A percentile compares a stretch with the other conserved stretches of the same genome.
These are phyloP conservation scores for Helicoverpa assulta DNA, from an alignment of 2,888 invertebrate genomes.

Conservation along the genomic window DNA sequence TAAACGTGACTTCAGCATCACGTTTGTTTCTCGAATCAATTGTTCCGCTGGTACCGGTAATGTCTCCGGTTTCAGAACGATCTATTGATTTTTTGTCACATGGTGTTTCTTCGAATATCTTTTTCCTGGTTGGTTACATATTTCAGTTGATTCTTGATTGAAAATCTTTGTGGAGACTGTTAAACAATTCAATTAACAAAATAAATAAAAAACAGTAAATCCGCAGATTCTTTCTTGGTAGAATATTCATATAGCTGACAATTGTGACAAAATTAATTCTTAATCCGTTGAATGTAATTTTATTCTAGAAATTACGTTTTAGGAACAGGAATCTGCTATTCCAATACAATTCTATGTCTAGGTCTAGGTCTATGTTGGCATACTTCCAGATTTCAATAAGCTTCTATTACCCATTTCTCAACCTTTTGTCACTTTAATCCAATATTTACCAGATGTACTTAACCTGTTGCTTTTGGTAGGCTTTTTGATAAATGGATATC, in stretches of 20 bases:
- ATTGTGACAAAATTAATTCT: too few species aligned
- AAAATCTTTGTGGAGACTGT: too few species aligned
- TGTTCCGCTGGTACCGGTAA: slow-evolving; percentile 16
- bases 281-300: neutral
- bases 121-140: too few species aligned
- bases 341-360: slow-evolving; percentile 11
- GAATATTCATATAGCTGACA: too few species aligned
- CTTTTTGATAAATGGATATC: neutral
- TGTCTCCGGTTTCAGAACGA: slow-evolving; percentile 14
- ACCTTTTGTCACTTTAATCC: slow-evolving; percentile 1
- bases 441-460: neutral
- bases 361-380: slow-evolving; percentile 32
- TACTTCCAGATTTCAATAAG: slow-evolving; percentile 4
- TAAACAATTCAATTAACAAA: too few species aligned
- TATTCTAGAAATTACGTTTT: slow-evolving; percentile 9
- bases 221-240: too few species aligned
- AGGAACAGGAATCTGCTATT: neutral
- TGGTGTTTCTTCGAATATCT: slow-evolving; percentile 14
- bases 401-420: slow-evolving; percentile 6
- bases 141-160: too few species aligned
- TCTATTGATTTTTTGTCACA: slow-evolving; percentile 23
- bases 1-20: slow-evolving; percentile 35
- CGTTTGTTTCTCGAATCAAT: slow-evolving; percentile 25
- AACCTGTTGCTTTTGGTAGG: neutral
- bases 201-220: too few species aligned